phyloP scores from a whole-genome alignment of 2,797 vertebrate species.

The Megaceryle alcyon region DNA sequence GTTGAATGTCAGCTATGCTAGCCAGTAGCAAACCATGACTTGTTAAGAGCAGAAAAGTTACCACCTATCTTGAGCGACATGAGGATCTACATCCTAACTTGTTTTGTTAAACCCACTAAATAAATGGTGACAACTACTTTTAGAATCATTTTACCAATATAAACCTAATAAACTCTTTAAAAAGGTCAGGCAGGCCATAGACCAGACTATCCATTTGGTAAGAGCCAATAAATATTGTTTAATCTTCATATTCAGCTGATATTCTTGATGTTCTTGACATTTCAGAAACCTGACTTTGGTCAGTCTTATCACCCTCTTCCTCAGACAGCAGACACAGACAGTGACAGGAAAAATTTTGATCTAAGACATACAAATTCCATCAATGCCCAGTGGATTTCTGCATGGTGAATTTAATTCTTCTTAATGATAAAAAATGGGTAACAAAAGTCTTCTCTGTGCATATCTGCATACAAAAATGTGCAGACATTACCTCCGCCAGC shows the following conservation, averaged over 20 bases:
- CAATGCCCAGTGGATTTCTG: background rate
- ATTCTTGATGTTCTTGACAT: background rate
- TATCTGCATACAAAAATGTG: fast-evolving
- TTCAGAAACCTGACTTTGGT: background rate
- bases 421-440: background rate
- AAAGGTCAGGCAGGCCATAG: background rate
- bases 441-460: background rate
- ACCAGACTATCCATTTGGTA: background rate
- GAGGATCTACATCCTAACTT: background rate
- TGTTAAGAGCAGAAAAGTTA: background rate
- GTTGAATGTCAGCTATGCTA: background rate
- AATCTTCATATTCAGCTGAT: background rate
- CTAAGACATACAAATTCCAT: background rate
- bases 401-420: background rate
- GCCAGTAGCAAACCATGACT: background rate
- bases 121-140: background rate
- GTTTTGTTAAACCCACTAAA: background rate
- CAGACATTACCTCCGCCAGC: background rate
- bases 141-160: background rate
- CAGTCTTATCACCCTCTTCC: background rate
- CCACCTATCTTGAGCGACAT: background rate
- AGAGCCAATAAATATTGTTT: background rate
- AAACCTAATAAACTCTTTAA: background rate
- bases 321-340: background rate
- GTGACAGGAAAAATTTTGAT: background rate